phyloP scores from a whole-genome alignment of 2,113 vertebrate genomes.

The Scopus umbretta region DNA sequence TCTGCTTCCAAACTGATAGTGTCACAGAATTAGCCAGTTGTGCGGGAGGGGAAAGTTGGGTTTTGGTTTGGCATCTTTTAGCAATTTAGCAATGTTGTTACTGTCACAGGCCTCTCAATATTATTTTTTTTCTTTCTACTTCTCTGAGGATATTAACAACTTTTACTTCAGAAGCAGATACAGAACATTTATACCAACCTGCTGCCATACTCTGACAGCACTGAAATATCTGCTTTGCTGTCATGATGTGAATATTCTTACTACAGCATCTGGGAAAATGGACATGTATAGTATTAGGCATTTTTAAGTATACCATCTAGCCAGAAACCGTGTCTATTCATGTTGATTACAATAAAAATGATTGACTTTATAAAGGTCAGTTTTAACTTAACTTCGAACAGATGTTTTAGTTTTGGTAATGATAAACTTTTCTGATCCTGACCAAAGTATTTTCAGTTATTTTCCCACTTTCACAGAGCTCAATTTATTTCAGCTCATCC shows the following conservation, averaged over 20 bases:
- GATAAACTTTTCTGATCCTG: neutral
- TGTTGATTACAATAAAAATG: neutral
- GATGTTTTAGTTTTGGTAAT: neutral
- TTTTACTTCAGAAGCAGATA: neutral
- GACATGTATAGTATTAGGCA: neutral
- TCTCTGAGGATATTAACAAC: neutral
- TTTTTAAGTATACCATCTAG: neutral
- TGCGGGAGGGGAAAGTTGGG: fast-evolving
- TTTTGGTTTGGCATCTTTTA: neutral
- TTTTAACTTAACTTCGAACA: neutral
- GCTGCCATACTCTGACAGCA: neutral
- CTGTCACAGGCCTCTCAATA: neutral
- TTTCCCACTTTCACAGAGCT: neutral
- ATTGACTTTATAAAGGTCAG: neutral
- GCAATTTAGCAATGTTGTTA: neutral
- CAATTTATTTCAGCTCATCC: neutral
- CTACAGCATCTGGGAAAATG: neutral
- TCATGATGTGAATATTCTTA: neutral
- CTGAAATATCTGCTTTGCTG: neutral
- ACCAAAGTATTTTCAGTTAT: neutral
- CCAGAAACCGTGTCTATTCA: neutral
- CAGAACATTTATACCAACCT: neutral
- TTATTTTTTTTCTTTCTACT: neutral
- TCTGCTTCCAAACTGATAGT: neutral
- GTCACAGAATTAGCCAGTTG: neutral